Evolutionary conservation across 1,140 invertebrate genomes (phyloP), one percentile per base, ranked within the genome.

Genomic region (Caerostris darwini): DNA sequence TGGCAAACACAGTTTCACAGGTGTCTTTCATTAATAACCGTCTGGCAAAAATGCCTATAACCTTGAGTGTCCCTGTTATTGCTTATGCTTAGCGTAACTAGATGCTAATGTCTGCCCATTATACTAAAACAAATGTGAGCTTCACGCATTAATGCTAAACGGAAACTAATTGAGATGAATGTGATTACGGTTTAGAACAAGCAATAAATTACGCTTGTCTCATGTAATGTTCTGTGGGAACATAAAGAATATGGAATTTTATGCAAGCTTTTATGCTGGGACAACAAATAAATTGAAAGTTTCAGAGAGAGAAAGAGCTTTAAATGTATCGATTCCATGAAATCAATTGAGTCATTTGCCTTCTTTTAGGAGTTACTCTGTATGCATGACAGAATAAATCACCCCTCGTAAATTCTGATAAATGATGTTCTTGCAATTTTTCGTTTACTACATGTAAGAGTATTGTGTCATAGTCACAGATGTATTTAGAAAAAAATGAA

Each of bases 141-240:
- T 67, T 67, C n/a, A 67, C 50, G 50, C 50, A 50, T 50, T 81
- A 81, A 81, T 19, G 71, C 71, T 81, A 81, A 81, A 53, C 71
- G 71, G 50, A 81, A 81, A 34, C 19, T 81, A 81, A 81, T 81
- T 81, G 71, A 81, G 71, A 81, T 81, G 34, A 34, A 81, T 81
- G 71, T 10, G 50, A 81, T 81, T 81, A 53, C 71, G 19, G 71
- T 10, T 50, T 53, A 8, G 71, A 53, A 53, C 50, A 81, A 81
- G 50, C 71, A 34, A 81, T 81, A 81, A 81, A 81, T 81, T 81
- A 34, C n/a, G 50, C 71, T 34, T 53, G 50, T 81, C 50, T 81
- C 71, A 34, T 81, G 71, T 81, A 50, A 67, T 67, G 61, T 67
- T 14, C n/a, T n/a, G 61, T n/a, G 17, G 61, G 34, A 67, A 67